These are phyloP conservation scores for Temnopleurus reevesii DNA, from an alignment of 53 echinoderm and acorn worm species.

Conservation along the genomic window DNA sequence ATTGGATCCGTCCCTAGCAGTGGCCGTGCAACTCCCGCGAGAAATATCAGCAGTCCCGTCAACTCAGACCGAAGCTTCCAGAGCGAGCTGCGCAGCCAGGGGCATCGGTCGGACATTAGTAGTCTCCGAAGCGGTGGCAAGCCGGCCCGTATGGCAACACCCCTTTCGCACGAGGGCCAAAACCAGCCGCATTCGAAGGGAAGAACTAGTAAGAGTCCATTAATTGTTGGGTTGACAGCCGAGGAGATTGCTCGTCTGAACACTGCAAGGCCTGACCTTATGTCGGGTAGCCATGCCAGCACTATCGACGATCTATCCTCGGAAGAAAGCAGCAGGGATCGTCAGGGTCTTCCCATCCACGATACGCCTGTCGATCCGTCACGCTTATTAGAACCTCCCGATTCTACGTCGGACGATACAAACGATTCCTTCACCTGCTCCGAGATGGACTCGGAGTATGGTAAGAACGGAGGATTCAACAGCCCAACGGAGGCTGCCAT, in stretches of 20 bases:
- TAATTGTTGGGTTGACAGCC: constrained; percentile 77
- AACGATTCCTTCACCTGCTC: constrained; percentile 98
- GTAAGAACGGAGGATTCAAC: constrained; percentile 65
- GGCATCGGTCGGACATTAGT: constrained; percentile 80
- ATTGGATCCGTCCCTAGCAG: constrained; percentile 61
- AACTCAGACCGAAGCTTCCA: constrained; percentile 80
- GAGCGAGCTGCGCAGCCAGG: constrained; percentile 90
- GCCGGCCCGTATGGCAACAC: neutral
- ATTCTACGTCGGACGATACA: constrained; percentile 88
- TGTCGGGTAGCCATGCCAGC: constrained; percentile 92
- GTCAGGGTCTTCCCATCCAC: neutral
- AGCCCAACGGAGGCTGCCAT: constrained; percentile 56
- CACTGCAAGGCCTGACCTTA: constrained; percentile 86
- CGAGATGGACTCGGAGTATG: constrained; percentile 80
- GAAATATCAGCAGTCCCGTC: constrained; percentile 72
- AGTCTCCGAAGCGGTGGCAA: constrained; percentile 69
- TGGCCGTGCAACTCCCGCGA: constrained; percentile 62
- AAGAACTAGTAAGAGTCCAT: constrained; percentile 51
- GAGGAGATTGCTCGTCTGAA: constrained; percentile 91
- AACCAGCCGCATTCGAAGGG: constrained; percentile 33
- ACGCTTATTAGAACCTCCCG: constrained; percentile 82
- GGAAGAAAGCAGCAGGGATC: constrained; percentile 55
- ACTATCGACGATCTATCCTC: constrained; percentile 92
- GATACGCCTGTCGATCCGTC: constrained; percentile 56
- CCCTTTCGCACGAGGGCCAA: constrained; percentile 59